Base-by-base conservation (phyloP, 2,113 vertebrate genomes). In the Centropus bengalensis region DNA sequence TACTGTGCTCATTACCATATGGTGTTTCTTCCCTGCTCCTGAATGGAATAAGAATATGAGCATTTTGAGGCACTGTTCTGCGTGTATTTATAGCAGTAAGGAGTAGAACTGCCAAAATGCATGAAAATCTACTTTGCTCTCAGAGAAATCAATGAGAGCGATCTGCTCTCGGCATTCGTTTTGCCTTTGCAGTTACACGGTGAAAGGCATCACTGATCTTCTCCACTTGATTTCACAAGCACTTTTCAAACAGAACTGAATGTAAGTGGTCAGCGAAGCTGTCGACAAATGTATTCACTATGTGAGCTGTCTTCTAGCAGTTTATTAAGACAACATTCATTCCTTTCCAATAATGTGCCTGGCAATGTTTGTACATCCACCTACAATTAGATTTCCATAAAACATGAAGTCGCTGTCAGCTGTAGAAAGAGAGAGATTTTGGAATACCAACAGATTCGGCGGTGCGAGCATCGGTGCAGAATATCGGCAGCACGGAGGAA, bases 21-120 rank as follows among this genome's bases (percentile, higher is more conserved):
- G 55, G 60, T 33, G 74, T 78, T 91, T 85, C 77, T 74, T 88
- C 88, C 68, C 70, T 78, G 47, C 81, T 90, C 30, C 60, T 75
- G 49, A 86, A 68, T 54, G 81, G 63, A 85, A 67, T 69, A 84
- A 86, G 83, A 75, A 86, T 28, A 52, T 71, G 73, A 90, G 47
- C 33, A 36, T 59, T 95, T 75, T 90, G 60, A 86, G 27, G 59
- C 56, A 62, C 56, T 47, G 59, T 38, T 74, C 80, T 86, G 12
- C 47, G 86, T 42, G 38, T 94, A 85, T 88, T 93, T 94, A 77
- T 86, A 92, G 94, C 66, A 86, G 42, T 67, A 82, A 89, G 33
- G 40, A 89, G 36, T 8, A 82, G 76, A 93, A 83, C 71, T 95
- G 94, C 82, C 91, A 95, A 91, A 90, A 77, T 78, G 30, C 64